Base-by-base conservation (phyloP, 1,140 invertebrate genomes). In the Apis dorsata region DNA sequence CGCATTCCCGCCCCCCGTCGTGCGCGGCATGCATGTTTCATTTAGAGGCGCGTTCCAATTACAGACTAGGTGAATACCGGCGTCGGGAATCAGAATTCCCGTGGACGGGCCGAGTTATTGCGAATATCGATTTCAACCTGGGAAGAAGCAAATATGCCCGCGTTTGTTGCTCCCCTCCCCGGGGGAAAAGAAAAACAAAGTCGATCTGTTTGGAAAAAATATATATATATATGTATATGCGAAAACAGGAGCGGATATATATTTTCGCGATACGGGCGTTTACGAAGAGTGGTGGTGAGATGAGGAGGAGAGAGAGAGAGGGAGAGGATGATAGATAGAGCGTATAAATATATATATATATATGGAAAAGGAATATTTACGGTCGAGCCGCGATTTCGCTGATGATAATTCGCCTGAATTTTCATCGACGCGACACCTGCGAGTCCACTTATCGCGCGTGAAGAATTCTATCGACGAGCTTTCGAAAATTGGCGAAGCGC, bases 371-470 rank as follows among this genome's bases (percentile, higher is more conserved):
- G 21, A 69, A 77, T 77, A 77, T 82, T 4, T 2, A 34, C 74
- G 69, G 80, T 77, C 65, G 73, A 77, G 59, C 65, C 57, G 74
- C 74, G 80, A 69, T 77, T 53, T 70, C 80, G 5, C 55, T 55
- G 80, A 82, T 82, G 77, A 82, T 69, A 34, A 63, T 13, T 34
- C 3, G 34, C 34, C 55, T 55, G 80, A 82, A 62, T 82, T 82
- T 82, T 82, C 80, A 82, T 77, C 60, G 80, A 82, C 73, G 74
- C 74, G 44, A 59, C 34, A 60, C 72, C 28, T 34, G 55, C 66
- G 69, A 77, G 65, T 68, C 73, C 80, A 82, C 65, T 82, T 82
- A 82, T 82, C 80, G 80, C 80, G 74, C 74, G 80, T 60, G 44
- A 77, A 77, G 80, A 62, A 73, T 70, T 65, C 80, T 77, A 77